Conservation (phyloP, 2,888 invertebrate species). For the Phorcus lineatus region DNA sequence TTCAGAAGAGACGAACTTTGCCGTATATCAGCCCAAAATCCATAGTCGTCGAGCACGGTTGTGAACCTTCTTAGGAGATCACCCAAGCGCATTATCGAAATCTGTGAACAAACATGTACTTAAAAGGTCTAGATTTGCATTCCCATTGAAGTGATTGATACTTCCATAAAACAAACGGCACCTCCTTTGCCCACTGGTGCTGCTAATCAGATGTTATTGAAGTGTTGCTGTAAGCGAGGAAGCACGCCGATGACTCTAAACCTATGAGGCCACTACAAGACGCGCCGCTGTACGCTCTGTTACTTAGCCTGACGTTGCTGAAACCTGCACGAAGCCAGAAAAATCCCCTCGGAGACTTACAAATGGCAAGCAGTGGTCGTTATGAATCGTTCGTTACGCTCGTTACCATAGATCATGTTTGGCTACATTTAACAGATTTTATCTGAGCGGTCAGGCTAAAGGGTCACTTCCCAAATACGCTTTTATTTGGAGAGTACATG, state of each 20-base stretch:
- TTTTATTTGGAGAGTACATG: no score
- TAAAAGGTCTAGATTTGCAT: background rate
- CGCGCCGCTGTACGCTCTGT: no score
- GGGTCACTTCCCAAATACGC: no score
- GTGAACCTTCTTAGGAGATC: background rate
- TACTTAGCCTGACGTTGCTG: no score
- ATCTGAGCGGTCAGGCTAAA: no score
- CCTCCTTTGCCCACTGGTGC: background rate
- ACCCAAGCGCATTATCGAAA: background rate
- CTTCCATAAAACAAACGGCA: background rate
- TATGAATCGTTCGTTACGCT: background rate
- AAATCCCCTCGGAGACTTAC: background rate
- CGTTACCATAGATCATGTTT: background rate
- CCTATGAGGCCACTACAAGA: background rate
- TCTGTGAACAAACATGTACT: constrained; percentile 1
- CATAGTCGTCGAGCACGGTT: no score
- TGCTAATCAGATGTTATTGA: background rate
- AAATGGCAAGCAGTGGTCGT: background rate
- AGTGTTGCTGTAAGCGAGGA: background rate
- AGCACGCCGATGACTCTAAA: background rate
- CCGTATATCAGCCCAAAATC: no score
- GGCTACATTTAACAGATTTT: background rate
- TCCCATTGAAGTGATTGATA: constrained; percentile 9
- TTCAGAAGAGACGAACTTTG: no score
- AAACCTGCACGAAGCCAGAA: background rate